Base-by-base conservation (phyloP, 2,113 vertebrate species). In the Brachyistius frenatus region DNA sequence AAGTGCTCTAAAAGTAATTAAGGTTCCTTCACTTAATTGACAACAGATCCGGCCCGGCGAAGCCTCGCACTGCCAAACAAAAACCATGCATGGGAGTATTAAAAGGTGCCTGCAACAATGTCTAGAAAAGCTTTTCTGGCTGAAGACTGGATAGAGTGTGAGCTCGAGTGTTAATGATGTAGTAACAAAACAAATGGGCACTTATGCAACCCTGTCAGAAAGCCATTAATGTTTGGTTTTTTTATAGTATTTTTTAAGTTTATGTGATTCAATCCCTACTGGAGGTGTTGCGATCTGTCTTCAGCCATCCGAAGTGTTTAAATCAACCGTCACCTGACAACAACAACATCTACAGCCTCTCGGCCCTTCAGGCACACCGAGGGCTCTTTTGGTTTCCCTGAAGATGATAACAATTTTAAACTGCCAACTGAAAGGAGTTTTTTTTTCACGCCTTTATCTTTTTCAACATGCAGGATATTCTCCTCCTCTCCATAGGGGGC, bases 1-100 rank as follows among this genome's bases (percentile, higher is more conserved):
- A 85, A 85, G 88, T 89, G 91, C 81, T 91, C 85, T 87, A 64
- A 88, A 84, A 89, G 78, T 86, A 86, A 92, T 91, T 93, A 92
- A 90, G 89, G 89, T 72, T 86, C 69, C 73, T 90, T 68, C 33
- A 80, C 73, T 82, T 91, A 93, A 93, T 91, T 89, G 76, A 89
- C 81, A 92, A 91, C 92, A 94, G 92, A 92, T 63, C 75, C 36
- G 47, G 76, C 46, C 31, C 57, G 54, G 67, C 32, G 3, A 78
- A 71, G 78, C 8, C 3, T 52, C 80, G 41, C 36, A 36, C 82
- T 46, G 60, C 69, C 68, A 88, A 90, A 83, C 75, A 90, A 82
- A 86, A 83, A 70, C 49, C 69, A 74, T 75, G 73, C 56, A 66
- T 11, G 50, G 35, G 32, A 56, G 37, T 53, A 75, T 57, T 76